Base-by-base conservation (phyloP, 2,797 vertebrate genomes). In the Bovichtus variegatus region DNA sequence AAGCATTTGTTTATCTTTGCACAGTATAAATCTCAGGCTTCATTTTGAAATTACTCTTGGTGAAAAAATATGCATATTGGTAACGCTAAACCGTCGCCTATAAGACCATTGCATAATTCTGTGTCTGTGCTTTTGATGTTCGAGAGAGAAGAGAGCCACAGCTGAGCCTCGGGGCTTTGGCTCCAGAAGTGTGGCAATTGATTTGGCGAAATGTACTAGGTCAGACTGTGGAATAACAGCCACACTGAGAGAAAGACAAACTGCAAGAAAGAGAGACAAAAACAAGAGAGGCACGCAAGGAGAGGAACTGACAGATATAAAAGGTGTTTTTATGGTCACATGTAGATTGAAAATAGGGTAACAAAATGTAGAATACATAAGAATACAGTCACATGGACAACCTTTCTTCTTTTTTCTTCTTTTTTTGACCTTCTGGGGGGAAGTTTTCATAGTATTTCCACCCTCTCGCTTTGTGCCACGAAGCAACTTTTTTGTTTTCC, bases 101-200 rank as follows among this genome's bases (percentile, higher is more conserved):
- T 51, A 60, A 80, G 72, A 43, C 49, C 50, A 13, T 69, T 77
- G 80, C 76, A 61, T 83, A 78, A 80, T 71, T 74, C 16, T 53
- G 27, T 36, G 44, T 76, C 38, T 80, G 64, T 71, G 84, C 66
- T 71, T 86, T 78, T 85, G 78, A 80, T 82, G 78, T 82, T 74
- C 19, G 60, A 69, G 71, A 66, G 78, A 76, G 64, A 36, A 10
- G 50, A 71, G 82, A 74, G 55, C 69, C 75, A 50, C 80, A 82
- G 87, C 78, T 78, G 78, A 83, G 84, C 81, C 83, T 74, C 67
- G 0, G 59, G 76, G 80, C 66, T 83, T 84, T 85, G 80, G 82
- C 81, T 87, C 47, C 79, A 81, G 53, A 63, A 85, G 83, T 86
- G 84, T 89, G 86, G 71, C 83, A 87, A 91, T 89, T 70, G 87